These are phyloP conservation scores for Euphonia xanthogaster DNA, from an alignment of 2,797 vertebrate genomes.

Conservation along the genomic window DNA sequence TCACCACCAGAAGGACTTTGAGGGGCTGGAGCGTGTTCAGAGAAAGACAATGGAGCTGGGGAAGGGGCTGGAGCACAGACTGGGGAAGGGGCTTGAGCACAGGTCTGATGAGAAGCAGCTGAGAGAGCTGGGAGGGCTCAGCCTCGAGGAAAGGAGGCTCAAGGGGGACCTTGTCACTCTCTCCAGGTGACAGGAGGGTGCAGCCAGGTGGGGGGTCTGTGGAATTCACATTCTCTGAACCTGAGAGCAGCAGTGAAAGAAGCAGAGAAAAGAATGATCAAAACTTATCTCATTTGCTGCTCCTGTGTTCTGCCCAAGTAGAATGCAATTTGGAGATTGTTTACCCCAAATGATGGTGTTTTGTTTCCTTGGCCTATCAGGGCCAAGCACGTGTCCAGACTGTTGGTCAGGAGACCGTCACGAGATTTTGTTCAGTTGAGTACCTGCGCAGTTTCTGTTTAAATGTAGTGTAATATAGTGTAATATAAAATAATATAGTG, in stretches of 20 bases:
- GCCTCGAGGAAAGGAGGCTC: background rate
- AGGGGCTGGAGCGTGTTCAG: background rate
- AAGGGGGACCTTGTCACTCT: background rate
- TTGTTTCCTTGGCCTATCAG: background rate
- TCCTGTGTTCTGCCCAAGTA: background rate
- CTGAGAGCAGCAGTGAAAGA: background rate
- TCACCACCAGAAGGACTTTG: background rate
- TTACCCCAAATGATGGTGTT: background rate
- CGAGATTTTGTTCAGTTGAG: background rate
- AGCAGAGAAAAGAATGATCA: background rate
- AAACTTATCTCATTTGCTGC: background rate
- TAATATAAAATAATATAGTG: background rate
- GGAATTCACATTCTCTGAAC: background rate
- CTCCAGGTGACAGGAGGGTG: background rate
- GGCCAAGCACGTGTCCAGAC: rapidly evolving
- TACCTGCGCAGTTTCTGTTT: background rate
- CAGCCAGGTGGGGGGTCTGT: background rate
- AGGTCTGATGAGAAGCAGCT: rapidly evolving
- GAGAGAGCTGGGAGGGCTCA: background rate
- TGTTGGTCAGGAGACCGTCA: background rate
- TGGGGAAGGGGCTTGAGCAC: background rate
- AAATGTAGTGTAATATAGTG: background rate
- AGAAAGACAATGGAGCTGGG: rapidly evolving
- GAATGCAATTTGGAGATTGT: background rate
- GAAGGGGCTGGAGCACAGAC: background rate